Evolutionary conservation across 2,888 invertebrate species (phyloP).

Genomic region (Diogma glabrata): DNA sequence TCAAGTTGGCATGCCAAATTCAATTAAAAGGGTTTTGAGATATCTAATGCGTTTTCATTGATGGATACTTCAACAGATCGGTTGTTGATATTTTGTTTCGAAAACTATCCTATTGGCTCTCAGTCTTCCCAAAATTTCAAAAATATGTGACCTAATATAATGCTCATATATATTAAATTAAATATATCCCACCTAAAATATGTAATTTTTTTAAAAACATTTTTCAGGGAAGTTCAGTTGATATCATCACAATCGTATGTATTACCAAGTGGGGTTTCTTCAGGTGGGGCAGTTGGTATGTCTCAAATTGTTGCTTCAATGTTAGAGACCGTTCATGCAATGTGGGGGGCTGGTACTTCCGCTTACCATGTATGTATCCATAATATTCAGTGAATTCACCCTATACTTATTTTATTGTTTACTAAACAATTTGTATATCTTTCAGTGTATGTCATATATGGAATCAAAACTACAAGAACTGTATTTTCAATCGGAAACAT

Average conservation of each 20-base stretch:
- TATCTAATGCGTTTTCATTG: no score
- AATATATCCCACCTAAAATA: neutral
- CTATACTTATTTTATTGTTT: neutral
- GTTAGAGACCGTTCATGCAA: slow-evolving; percentile 67
- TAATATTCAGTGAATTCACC: no score
- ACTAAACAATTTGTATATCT: no score
- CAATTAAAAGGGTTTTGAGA: no score
- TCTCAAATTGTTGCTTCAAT: slow-evolving; percentile 73
- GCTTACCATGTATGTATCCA: slow-evolving; percentile 57
- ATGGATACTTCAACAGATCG: no score
- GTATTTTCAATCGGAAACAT: slow-evolving; percentile 69
- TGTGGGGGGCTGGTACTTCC: slow-evolving; percentile 64
- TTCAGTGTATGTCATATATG: slow-evolving; percentile 63
- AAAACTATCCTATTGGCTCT: no score
- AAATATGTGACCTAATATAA: no score
- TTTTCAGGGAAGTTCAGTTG: slow-evolving; percentile 42
- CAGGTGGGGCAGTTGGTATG: slow-evolving; percentile 52
- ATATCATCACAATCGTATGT: slow-evolving; percentile 39
- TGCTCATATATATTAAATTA: slow-evolving; percentile 2
- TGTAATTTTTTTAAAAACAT: slow-evolving; percentile 13
- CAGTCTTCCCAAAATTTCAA: no score
- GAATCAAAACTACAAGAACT: slow-evolving; percentile 78
- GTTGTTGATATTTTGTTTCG: no score
- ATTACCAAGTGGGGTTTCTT: slow-evolving; percentile 36
- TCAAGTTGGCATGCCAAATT: no score